phyloP scores from a whole-genome alignment of 2,797 vertebrate species.

The Gouania willdenowi region DNA sequence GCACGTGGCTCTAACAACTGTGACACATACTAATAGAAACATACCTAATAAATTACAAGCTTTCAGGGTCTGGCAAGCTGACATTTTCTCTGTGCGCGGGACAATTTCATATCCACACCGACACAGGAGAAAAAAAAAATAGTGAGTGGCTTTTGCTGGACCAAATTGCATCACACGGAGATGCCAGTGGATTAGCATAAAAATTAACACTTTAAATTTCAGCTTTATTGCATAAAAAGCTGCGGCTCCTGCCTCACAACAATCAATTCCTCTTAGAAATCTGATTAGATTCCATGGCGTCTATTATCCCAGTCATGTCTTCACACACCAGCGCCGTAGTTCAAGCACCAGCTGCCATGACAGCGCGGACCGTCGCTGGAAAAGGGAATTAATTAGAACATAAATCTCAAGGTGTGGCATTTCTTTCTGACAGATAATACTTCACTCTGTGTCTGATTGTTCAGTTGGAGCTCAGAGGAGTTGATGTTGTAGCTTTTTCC shows the following conservation, averaged over 20 bases:
- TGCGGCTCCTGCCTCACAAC: constrained; percentile 92
- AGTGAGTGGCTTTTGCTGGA: constrained; percentile 67
- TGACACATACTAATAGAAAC: constrained; percentile 99
- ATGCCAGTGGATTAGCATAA: constrained; percentile 99
- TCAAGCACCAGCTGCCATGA: constrained; percentile 40
- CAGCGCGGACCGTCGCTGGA: constrained; percentile 88
- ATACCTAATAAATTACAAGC: constrained; percentile 99
- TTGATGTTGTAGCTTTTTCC: constrained; percentile 2
- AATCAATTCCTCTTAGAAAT: constrained; percentile 99
- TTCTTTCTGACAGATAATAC: constrained; percentile 78
- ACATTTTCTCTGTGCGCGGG: constrained; percentile 95
- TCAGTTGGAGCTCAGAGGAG: constrained; percentile 11
- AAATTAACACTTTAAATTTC: constrained; percentile 99
- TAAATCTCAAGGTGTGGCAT: constrained; percentile 94
- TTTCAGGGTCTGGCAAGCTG: constrained; percentile 99
- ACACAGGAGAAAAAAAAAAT: too few species aligned
- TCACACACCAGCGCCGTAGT: constrained; percentile 44
- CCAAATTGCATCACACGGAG: constrained; percentile 98
- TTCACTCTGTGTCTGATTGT: constrained; percentile 16
- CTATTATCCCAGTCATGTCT: constrained; percentile 99
- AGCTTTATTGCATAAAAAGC: constrained; percentile 99
- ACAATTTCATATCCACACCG: constrained; percentile 98
- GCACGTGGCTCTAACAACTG: constrained; percentile 92
- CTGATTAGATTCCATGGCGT: constrained; percentile 99
- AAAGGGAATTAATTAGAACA: constrained; percentile 93